Evolutionary conservation across 2,797 vertebrate genomes (phyloP).

Genomic region (Halcyon leucocephala): DNA sequence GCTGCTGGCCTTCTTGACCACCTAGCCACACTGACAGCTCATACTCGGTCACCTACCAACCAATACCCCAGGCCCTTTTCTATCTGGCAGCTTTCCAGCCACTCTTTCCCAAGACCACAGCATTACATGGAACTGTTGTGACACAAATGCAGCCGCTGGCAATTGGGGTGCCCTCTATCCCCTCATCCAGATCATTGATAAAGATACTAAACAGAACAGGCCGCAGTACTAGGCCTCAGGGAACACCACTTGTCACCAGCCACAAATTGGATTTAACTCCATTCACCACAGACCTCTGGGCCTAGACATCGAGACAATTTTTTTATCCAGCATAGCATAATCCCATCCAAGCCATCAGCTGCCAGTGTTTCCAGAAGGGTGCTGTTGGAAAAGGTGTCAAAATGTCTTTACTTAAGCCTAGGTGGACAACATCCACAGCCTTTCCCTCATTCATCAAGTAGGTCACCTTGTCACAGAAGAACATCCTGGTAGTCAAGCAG

Average conservation of each 20-base stretch:
- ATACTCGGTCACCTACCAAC: rapidly evolving
- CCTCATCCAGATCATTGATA: background rate
- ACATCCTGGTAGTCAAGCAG: background rate
- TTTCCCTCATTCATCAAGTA: background rate
- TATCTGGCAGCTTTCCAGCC: rapidly evolving
- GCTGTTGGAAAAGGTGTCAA: background rate
- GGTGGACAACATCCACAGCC: background rate
- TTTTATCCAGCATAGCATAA: background rate
- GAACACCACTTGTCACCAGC: rapidly evolving
- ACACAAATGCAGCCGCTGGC: background rate
- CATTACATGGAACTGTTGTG: background rate
- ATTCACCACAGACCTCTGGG: background rate
- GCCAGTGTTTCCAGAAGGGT: background rate
- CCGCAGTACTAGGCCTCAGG: rapidly evolving
- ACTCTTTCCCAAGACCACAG: background rate
- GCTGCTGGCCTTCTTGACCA: background rate
- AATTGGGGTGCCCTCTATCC: background rate
- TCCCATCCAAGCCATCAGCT: background rate
- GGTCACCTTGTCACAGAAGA: background rate
- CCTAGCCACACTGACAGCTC: background rate
- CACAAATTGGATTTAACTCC: background rate
- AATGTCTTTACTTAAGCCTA: background rate
- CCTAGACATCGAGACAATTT: background rate
- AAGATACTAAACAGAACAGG: background rate
- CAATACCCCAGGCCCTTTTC: background rate